Evolutionary conservation across 2,113 vertebrate genomes (phyloP).

Genomic region (Origma solitaria): DNA sequence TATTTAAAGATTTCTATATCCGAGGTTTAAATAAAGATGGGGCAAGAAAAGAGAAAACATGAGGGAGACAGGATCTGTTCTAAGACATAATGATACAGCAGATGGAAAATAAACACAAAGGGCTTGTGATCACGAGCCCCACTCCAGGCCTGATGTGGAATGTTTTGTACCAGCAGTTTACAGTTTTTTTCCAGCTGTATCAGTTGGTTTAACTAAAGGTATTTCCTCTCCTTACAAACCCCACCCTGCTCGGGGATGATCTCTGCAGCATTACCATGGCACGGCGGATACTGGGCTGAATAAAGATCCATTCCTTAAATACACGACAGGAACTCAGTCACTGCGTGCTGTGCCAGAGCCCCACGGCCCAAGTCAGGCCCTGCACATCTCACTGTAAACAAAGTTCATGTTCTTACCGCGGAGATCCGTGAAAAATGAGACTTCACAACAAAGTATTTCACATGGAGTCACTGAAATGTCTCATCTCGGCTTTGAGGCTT

Average conservation of each 20-base stretch:
- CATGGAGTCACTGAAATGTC: background rate
- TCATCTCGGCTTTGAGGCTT: background rate
- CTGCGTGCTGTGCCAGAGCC: background rate
- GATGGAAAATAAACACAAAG: background rate
- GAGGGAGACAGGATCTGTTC: background rate
- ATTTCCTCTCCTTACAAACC: slow-evolving; percentile 9
- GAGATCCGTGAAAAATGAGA: background rate
- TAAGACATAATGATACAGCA: background rate
- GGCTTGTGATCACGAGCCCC: background rate
- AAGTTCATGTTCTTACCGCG: background rate
- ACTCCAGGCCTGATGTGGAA: background rate
- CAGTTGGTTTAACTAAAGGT: background rate
- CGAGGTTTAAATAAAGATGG: background rate
- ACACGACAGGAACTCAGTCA: background rate
- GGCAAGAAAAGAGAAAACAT: background rate
- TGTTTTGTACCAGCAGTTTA: background rate
- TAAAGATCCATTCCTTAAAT: background rate
- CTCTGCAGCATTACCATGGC: background rate
- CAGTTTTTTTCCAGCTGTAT: background rate
- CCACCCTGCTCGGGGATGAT: background rate
- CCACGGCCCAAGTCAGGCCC: background rate
- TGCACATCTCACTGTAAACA: background rate
- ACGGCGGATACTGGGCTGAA: background rate
- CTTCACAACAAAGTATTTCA: background rate
- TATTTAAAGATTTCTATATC: background rate